Evolutionary conservation across 2,113 vertebrate species (phyloP).

Genomic region (Eidolon helvum): DNA sequence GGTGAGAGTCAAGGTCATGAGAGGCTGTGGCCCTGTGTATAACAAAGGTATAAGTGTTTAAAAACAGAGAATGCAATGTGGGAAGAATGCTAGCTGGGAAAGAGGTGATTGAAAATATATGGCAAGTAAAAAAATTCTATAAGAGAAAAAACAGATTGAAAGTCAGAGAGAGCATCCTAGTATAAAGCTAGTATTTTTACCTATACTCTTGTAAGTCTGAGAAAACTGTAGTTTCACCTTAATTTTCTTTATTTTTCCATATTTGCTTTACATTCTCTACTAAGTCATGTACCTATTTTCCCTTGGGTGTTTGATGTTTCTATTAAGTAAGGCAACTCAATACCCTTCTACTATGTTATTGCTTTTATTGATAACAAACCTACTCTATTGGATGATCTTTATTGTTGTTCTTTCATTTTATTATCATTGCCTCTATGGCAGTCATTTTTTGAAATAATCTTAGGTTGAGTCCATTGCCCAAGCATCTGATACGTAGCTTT

Average conservation of each 20-base stretch:
- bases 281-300: neutral
- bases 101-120: neutral
- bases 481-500: neutral
- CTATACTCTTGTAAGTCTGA: neutral
- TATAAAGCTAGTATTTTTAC: neutral
- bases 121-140: neutral
- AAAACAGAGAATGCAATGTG: neutral
- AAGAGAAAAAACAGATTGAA: neutral
- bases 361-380: neutral
- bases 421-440: neutral
- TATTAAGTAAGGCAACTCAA: neutral
- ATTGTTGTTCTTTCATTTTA: neutral
- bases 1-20: neutral
- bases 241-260: neutral
- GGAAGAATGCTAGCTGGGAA: neutral
- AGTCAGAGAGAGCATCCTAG: neutral
- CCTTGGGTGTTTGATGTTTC: neutral
- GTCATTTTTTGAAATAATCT: neutral
- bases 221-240: neutral
- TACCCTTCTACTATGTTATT: neutral
- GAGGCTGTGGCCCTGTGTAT: accelerated
- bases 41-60: neutral
- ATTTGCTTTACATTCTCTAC: neutral
- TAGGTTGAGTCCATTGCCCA: neutral
- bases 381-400: neutral